These are phyloP conservation scores for Matsumyia berberina DNA, from an alignment of 2,888 invertebrate species.

Conservation along the genomic window DNA sequence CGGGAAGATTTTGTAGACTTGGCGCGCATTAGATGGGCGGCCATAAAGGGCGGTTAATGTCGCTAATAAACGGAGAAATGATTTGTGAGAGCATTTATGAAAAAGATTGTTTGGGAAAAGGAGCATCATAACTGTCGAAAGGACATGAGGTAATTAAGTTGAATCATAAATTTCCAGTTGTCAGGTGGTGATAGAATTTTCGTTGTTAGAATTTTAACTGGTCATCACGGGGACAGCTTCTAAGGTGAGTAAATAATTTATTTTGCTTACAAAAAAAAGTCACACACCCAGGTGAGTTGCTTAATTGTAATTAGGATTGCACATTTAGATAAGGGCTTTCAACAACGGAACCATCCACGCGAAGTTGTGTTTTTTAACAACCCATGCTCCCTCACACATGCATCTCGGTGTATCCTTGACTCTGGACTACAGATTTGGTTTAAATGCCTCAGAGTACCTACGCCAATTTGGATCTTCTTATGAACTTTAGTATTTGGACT, in stretches of 20 bases:
- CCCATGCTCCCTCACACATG: too few relatives aligned
- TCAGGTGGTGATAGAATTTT: constrained; percentile 9
- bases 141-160: constrained; percentile 27
- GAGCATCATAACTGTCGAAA: background rate
- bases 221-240: background rate
- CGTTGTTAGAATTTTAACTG: constrained; percentile 17
- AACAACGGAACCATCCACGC: too few relatives aligned
- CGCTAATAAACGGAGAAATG: constrained; percentile 45
- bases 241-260: constrained; percentile 51
- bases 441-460: too few relatives aligned
- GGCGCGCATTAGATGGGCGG: background rate
- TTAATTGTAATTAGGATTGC: constrained; percentile 21
- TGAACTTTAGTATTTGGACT: too few relatives aligned
- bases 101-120: constrained; percentile 17
- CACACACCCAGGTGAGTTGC: constrained; percentile 25
- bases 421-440: too few relatives aligned
- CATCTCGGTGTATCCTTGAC: too few relatives aligned
- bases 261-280: constrained; percentile 31
- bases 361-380: too few relatives aligned
- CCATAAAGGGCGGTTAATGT: constrained; percentile 52
- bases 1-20: constrained; percentile 7
- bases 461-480: too few relatives aligned
- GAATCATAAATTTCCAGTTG: constrained; percentile 25
- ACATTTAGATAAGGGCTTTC: too few relatives aligned
- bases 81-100: constrained; percentile 50